Evolutionary conservation across 2,113 vertebrate species (phyloP).

Genomic region (Petrocephalus microphthalmus): DNA sequence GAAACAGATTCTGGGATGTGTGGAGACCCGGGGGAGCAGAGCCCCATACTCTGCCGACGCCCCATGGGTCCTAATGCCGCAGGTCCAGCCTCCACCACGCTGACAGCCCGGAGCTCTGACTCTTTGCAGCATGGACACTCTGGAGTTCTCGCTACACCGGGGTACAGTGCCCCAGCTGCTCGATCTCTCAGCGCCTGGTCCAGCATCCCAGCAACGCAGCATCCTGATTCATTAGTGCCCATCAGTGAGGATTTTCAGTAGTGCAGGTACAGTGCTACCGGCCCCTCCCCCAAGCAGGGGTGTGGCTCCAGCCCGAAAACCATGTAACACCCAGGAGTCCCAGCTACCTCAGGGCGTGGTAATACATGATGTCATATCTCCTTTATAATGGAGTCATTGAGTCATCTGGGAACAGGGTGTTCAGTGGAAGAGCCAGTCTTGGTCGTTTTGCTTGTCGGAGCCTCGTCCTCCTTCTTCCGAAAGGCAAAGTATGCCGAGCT

Average conservation of each 20-base stretch:
- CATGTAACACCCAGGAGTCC: neutral
- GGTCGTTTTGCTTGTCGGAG: neutral
- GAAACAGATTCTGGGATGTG: neutral
- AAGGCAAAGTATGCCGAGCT: neutral
- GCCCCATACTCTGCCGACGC: neutral
- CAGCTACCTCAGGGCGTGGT: neutral
- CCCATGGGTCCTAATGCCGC: neutral
- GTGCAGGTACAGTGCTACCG: neutral
- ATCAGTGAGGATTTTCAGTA: neutral
- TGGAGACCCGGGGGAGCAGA: neutral
- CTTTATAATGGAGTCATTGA: neutral
- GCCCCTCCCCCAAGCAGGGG: neutral
- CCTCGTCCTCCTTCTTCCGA: neutral
- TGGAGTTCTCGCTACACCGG: neutral
- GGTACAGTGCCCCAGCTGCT: neutral
- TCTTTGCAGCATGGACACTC: neutral
- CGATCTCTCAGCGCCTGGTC: neutral
- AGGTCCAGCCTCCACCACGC: neutral
- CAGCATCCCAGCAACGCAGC: neutral
- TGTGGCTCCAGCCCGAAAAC: neutral
- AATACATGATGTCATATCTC: slow-evolving; percentile 10
- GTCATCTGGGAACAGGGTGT: neutral
- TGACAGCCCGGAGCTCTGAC: neutral
- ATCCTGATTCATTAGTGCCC: neutral
- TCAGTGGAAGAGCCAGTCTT: neutral